Percentiles rank a stretch among this genome's conserved stretches.
Conservation (phyloP, 2,888 invertebrate genomes). For the Parelbella ahira region DNA sequence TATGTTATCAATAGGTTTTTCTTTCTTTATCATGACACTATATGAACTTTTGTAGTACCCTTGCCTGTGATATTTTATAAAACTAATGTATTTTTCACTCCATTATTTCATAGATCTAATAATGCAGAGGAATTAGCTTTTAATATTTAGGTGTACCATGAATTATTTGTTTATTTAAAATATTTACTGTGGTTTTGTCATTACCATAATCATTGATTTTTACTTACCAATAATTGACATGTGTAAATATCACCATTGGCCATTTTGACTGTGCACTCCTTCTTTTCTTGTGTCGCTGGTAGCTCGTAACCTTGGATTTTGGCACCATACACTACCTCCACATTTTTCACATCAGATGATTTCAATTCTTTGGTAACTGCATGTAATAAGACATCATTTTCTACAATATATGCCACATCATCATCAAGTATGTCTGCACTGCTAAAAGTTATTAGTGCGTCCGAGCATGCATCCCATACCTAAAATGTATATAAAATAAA, state of each 20-base stretch:
- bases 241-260: slow-evolving; percentile 83
- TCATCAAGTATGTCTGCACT: slow-evolving; percentile 84
- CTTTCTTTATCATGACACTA: too few relatives aligned
- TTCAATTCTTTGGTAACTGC: slow-evolving; percentile 84
- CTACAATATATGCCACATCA: slow-evolving; percentile 94
- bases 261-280: slow-evolving; percentile 74
- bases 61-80: too few relatives aligned
- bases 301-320: slow-evolving; percentile 84
- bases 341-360: slow-evolving; percentile 68
- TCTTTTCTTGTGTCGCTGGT: slow-evolving; percentile 50
- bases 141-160: too few relatives aligned
- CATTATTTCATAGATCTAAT: too few relatives aligned
- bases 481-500: slow-evolving; percentile 47
- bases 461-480: slow-evolving; percentile 97
- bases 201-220: not conserved
- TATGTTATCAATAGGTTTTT: too few relatives aligned
- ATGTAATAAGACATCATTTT: slow-evolving; percentile 93
- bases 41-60: too few relatives aligned
- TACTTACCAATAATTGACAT: slow-evolving; percentile 86
- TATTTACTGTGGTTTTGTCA: too few relatives aligned
- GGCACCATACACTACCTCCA: slow-evolving; percentile 85
- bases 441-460: slow-evolving; percentile 93
- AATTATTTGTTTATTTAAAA: too few relatives aligned
- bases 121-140: too few relatives aligned
- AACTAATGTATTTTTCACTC: too few relatives aligned